Base-by-base conservation (phyloP, 2,113 vertebrate species). In the Amia ocellicauda region DNA sequence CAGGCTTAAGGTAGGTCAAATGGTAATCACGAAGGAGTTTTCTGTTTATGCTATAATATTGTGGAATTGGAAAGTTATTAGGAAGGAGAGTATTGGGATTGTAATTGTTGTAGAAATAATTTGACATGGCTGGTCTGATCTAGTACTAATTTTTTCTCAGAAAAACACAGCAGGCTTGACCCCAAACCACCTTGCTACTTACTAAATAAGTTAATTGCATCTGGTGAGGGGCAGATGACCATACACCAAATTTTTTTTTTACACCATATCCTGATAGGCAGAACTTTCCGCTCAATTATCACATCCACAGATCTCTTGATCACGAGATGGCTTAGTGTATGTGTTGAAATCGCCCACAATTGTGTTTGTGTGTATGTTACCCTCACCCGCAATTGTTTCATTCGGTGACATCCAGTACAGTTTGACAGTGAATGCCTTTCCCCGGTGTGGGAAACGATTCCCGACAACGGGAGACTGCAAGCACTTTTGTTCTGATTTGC, bases 191-290 rank as follows among this genome's bases (percentile, higher is more conserved):
- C 78, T 57, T 67, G 45, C 45, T 16, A 13, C 36, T 45, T 69
- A 80, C 57, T 66, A 74, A 80, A 78, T 50, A 68, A 76, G 69
- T 56, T 64, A 70, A 67, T 71, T 67, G 63, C 80, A 86, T 80
- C 74, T 86, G 76, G 76, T 80, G 61, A 73, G 76, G 74, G 68
- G 69, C 73, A 85, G 68, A 76, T 63, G 75, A 71, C 78, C 77
- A 47, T 80, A 69, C 69, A 77, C 74, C 76, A 82, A 80, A 86
- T 61, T 74, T 82, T 81, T 73, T 78, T 77, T 82, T 88, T 84
- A 86, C 85, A 88, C 90, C 84, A 83, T 85, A 80, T 82, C 82
- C 84, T 85, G 5, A 90, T 85, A 84, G 85, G 82, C 84, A 86
- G 83, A 87, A 83, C 80, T 80, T 76, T 84, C 73, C 82, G 86